Base-by-base conservation (phyloP, 2,113 vertebrate genomes). In the Motacilla alba region DNA sequence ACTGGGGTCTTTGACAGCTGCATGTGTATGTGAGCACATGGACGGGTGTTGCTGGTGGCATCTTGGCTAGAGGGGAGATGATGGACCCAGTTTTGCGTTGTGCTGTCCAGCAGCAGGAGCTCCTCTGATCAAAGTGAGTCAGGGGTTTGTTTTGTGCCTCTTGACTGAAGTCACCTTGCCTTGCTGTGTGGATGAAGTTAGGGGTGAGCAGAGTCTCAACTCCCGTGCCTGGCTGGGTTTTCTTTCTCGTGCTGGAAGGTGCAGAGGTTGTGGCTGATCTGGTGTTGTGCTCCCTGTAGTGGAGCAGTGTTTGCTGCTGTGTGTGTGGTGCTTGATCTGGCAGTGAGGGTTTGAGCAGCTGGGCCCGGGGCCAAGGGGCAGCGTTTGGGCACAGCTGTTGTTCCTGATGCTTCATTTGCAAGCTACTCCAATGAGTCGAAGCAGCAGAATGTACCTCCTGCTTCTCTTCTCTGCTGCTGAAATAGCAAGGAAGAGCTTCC, bases 11-110 rank as follows among this genome's bases (percentile, higher is more conserved):
- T 23, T 78, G 63, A 56, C 8, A 30, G n/a, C 27, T 83, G 39
- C 15, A 1, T 18, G 12, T 15, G 0, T 13, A 0, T 4, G 2
- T 27, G 43, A 73, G 64, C 33, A 9, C 20, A 2, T 0, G 0
- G 18, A 3, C 30, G 77, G 89, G 4, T 11, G 1, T 6, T 43
- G 39, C 56, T 50, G 21, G 30, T 31, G 46, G 39, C 43, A 3
- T 28, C 58, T 59, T 55, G 56, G 22, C 39, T 44, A 1, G n/a
- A 31, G 58, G 39, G 10, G 43, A 9, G 49, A 1, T 26, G 37
- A 28, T 52, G 70, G 49, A 15, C 37, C 10, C 13, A 10, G 9
- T 21, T 82, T 43, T 44, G 13, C 24, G 46, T 15, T 18, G 31
- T 0, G 0, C 37, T 66, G 28, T 33, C 63, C n/a, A 6, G 39